Base-by-base conservation (phyloP, 1,140 invertebrate genomes). In the Scaptomyza pallida region DNA sequence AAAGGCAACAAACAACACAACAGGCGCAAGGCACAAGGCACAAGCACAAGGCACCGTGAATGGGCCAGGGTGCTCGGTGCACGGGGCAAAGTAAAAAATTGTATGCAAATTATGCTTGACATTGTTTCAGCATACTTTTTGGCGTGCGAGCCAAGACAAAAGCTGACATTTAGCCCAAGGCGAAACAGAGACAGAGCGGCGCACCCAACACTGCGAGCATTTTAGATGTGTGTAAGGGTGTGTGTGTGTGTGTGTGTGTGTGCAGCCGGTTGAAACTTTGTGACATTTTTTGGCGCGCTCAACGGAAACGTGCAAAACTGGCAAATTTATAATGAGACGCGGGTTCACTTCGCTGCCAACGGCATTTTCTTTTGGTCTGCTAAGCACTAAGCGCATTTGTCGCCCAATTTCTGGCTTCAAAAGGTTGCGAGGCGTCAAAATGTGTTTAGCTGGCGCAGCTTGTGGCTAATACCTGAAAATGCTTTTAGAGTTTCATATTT, bases 61-160 rank as follows among this genome's bases (percentile, higher is more conserved):
- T 30, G 26, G 26, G 5, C 10, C 33, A 9, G 41, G 8, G 17
- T 9, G 16, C 26, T 16, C 8, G 43, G 21, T 1, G 23, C 47
- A 51, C 2, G 43, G 26, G 33, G 40, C 40, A 65, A 37, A 62
- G 77, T 81, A 77, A 72, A 85, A 30, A 85, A 85, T 88, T 86
- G 77, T 85, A 85, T 86, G 83, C 82, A 86, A 86, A 86, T 86
- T 86, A 86, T 86, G 82, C 82, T 86, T 86, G 82, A 86, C 82
- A 86, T 86, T 86, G 82, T 86, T 86, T 86, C 71, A 86, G 71
- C 82, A 86, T 86, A 82, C 82, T 88, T 88, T 81, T 86, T 86
- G 82, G 82, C 82, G 71, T 85, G 81, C 71, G 77, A 68, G 74
- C 78, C 82, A 86, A 86, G 82, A 86, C 82, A 86, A 86, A 86